Evolutionary conservation across 1,140 invertebrate genomes (phyloP).

Genomic region (Apis florea): DNA sequence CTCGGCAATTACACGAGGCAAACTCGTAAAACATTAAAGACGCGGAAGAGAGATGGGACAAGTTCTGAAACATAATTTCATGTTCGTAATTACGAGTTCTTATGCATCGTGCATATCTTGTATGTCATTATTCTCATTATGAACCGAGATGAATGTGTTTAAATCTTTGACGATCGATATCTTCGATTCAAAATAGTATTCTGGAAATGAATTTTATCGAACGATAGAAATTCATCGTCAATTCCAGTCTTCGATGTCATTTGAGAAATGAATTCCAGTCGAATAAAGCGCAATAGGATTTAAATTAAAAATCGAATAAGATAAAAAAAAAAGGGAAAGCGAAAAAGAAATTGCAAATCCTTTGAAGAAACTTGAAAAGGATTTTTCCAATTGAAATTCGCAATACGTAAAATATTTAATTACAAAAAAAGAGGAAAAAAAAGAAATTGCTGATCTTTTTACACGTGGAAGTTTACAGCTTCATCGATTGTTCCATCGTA

Average conservation of each 20-base stretch:
- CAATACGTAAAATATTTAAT: too few species aligned
- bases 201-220: background rate
- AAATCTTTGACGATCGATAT: background rate
- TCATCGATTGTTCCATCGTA: too few species aligned
- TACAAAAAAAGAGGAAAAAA: too few species aligned
- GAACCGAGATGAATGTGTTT: background rate
- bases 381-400: too few species aligned
- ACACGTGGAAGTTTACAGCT: too few species aligned
- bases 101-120: too few species aligned
- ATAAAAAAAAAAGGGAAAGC: background rate
- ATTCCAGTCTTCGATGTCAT: background rate
- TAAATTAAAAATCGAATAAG: background rate
- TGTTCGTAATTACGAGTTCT: background rate
- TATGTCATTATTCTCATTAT: too few species aligned
- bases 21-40: slow-evolving; percentile 2
- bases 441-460: too few species aligned
- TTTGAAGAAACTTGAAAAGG: too few species aligned
- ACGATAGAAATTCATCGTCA: background rate
- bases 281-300: background rate
- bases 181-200: too few species aligned
- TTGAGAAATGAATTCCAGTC: background rate
- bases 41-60: background rate
- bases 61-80: background rate
- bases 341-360: too few species aligned
- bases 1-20: background rate